A percentile compares a stretch with the other conserved stretches of the same genome.
Conservation (phyloP, 2,888 invertebrate genomes). For the Cerastoderma edule region DNA sequence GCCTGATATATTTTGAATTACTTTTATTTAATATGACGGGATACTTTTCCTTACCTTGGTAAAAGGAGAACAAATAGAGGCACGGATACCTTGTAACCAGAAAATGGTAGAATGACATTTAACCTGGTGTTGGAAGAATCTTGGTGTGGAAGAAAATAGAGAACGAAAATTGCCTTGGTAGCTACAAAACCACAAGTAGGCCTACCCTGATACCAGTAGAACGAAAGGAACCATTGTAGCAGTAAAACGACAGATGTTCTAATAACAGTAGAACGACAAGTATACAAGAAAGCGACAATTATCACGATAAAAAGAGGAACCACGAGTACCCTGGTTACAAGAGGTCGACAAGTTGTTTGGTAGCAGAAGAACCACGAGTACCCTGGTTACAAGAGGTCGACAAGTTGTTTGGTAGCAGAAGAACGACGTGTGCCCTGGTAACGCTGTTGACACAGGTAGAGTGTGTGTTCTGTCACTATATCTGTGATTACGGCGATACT, state of each 20-base stretch:
- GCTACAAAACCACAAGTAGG: not conserved
- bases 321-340: not conserved
- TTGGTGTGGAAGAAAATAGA: too few species aligned
- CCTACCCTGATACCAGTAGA: not conserved
- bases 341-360: not conserved
- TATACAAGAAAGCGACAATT: not conserved
- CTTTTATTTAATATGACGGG: too few species aligned
- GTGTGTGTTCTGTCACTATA: slow-evolving; percentile 24
- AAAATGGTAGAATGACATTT: too few species aligned
- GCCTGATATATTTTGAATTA: too few species aligned
- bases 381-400: not conserved
- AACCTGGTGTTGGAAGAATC: too few species aligned
- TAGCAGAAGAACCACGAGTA: not conserved
- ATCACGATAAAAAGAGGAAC: not conserved
- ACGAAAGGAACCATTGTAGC: too few species aligned
- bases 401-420: not conserved
- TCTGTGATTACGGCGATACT: slow-evolving; percentile 32
- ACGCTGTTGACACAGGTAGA: slow-evolving; percentile 37
- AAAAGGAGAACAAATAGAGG: too few species aligned
- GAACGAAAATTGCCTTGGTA: too few species aligned
- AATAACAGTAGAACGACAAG: not conserved
- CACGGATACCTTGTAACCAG: too few species aligned
- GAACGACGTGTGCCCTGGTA: not conserved
- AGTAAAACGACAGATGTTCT: not conserved
- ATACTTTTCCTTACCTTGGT: too few species aligned